Evolutionary conservation across 2,797 vertebrate species (phyloP).

Genomic region (Peromyscus aztecus): DNA sequence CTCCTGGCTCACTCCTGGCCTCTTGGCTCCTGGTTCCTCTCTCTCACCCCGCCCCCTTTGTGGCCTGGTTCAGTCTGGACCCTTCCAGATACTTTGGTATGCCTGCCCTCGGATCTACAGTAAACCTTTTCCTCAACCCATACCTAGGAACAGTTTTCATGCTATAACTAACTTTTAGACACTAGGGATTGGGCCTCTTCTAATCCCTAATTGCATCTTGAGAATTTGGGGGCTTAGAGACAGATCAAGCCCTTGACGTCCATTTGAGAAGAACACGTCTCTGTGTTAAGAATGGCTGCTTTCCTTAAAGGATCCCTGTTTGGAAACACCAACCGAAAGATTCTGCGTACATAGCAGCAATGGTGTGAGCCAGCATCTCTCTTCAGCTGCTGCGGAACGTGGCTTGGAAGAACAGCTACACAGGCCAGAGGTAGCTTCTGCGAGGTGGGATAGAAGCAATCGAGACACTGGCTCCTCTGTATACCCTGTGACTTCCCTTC

Average conservation of each 20-base stretch:
- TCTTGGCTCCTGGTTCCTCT: neutral
- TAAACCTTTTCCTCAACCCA: neutral
- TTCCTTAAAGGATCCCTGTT: neutral
- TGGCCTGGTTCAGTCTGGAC: neutral
- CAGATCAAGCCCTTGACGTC: neutral
- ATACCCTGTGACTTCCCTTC: fast-evolving
- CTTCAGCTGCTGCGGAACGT: neutral
- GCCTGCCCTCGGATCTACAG: neutral
- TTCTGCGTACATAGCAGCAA: neutral
- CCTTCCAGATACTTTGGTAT: neutral
- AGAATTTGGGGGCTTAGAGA: neutral
- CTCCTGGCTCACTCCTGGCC: neutral
- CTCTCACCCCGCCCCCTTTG: neutral
- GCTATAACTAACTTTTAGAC: neutral
- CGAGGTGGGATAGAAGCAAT: neutral
- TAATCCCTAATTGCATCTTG: neutral
- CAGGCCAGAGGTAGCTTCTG: neutral
- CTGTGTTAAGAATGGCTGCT: constrained; percentile 25
- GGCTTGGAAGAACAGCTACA: neutral
- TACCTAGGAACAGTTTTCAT: neutral
- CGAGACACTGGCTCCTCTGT: neutral
- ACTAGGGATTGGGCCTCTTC: neutral
- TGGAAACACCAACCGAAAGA: neutral
- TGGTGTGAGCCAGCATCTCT: neutral
- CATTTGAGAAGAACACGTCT: neutral